Evolutionary conservation across 1,140 invertebrate species (phyloP).

Genomic region (Brevipalpus yothersi): DNA sequence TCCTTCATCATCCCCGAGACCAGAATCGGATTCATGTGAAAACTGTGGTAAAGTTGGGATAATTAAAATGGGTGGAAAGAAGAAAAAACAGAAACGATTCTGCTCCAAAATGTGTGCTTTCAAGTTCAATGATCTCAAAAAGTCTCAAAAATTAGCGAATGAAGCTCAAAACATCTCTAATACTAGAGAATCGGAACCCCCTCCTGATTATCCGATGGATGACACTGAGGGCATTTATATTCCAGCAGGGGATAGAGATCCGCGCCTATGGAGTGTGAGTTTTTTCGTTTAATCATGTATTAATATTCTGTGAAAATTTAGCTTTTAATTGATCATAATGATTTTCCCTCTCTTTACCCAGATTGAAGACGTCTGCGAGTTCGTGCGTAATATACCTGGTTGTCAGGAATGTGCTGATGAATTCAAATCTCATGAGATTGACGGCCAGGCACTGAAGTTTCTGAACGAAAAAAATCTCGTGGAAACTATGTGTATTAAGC

Average conservation of each 20-base stretch:
- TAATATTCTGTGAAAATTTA: too few relatives aligned
- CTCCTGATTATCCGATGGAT: not conserved
- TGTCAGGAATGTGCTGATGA: conserved; percentile 81
- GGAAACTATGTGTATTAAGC: conserved; percentile 75
- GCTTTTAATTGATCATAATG: too few relatives aligned
- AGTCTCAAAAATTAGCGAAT: not conserved
- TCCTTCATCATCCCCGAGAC: not conserved
- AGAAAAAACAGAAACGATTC: not conserved
- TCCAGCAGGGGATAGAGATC: conserved; percentile 9
- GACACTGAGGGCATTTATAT: conserved; percentile 1
- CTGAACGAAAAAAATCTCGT: conserved; percentile 87
- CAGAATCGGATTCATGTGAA: not conserved
- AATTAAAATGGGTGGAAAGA: not conserved
- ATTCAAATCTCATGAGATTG: conserved; percentile 81
- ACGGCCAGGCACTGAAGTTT: conserved; percentile 72
- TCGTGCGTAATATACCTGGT: conserved; percentile 58
- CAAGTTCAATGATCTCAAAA: not conserved
- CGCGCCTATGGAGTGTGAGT: conserved; percentile 14
- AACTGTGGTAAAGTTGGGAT: not conserved
- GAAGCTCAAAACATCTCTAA: not conserved
- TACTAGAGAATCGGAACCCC: not conserved
- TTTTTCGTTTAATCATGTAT: too few relatives aligned
- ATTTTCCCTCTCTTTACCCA: conserved; percentile 7
- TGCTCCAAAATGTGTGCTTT: not conserved
- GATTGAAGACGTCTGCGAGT: conserved; percentile 37